These are phyloP conservation scores for Buathra laborator DNA, from an alignment of 2,888 invertebrate genomes.

Conservation along the genomic window DNA sequence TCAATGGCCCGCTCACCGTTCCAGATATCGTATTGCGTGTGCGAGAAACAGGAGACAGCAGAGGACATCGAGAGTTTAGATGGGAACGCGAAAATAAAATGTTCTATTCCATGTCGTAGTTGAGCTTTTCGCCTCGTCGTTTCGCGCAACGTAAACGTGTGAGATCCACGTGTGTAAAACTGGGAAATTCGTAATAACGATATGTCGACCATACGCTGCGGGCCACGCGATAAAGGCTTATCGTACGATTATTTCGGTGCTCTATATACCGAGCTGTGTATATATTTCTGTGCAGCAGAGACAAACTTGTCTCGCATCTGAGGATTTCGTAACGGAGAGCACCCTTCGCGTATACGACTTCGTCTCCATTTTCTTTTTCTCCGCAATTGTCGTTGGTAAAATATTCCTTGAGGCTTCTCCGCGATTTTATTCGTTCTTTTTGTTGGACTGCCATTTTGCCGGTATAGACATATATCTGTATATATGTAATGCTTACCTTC, in stretches of 20 bases:
- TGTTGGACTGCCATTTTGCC: slow-evolving; percentile 7
- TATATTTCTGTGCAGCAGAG: background rate
- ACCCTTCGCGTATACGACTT: slow-evolving; percentile 30
- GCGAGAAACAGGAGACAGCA: background rate
- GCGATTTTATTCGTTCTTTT: slow-evolving; percentile 21
- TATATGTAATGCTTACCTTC: background rate
- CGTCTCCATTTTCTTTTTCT: slow-evolving; percentile 30
- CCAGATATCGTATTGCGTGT: slow-evolving; percentile 58
- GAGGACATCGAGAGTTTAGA: background rate
- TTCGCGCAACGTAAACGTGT: background rate
- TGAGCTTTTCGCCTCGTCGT: background rate
- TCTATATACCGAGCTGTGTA: background rate
- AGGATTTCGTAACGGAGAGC: background rate
- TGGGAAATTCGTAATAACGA: slow-evolving; percentile 33
- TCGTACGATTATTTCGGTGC: slow-evolving; percentile 40
- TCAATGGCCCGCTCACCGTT: slow-evolving; percentile 63
- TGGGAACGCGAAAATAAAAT: slow-evolving; percentile 26
- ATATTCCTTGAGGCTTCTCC: slow-evolving; percentile 56
- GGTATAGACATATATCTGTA: background rate
- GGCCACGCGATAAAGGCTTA: slow-evolving; percentile 51
- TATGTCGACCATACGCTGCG: slow-evolving; percentile 42
- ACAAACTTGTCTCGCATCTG: slow-evolving; percentile 8
- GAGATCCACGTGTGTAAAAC: background rate
- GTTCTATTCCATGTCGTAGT: slow-evolving; percentile 1
- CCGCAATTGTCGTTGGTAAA: slow-evolving; percentile 35